A percentile compares a stretch with the other conserved stretches of the same genome.
Evolutionary conservation across 2,113 vertebrate species (phyloP).

Genomic region (Siniperca knerii): DNA sequence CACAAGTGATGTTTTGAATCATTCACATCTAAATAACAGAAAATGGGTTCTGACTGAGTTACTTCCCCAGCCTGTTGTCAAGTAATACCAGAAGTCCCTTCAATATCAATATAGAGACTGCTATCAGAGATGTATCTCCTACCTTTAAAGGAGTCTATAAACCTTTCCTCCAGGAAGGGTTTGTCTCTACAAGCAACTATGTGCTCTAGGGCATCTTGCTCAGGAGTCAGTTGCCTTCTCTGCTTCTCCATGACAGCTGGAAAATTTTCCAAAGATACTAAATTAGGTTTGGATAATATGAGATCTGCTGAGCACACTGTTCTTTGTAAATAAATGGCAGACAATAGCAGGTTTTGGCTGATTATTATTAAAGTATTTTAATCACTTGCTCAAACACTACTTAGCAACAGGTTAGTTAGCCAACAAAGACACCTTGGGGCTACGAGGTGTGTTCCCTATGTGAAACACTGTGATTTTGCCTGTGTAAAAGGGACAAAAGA

Average conservation of each 20-base stretch:
- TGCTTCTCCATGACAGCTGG: constrained; percentile 39
- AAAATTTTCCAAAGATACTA: background rate
- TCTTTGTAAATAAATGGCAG: background rate
- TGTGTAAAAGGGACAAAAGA: background rate
- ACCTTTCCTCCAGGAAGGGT: constrained; percentile 32
- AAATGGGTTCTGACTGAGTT: background rate
- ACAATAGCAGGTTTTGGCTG: background rate
- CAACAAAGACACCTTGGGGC: background rate
- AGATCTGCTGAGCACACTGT: background rate
- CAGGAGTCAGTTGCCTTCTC: background rate
- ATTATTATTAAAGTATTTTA: background rate
- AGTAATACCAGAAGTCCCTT: background rate
- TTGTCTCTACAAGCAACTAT: constrained; percentile 53
- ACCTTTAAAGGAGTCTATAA: constrained; percentile 60
- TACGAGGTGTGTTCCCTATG: background rate
- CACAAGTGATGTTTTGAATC: background rate
- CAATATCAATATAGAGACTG: background rate
- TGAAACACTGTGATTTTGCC: background rate
- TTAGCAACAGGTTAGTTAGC: background rate
- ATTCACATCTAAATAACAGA: background rate
- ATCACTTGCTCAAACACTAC: background rate
- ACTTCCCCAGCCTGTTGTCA: background rate
- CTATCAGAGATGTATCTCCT: background rate
- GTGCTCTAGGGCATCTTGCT: constrained; percentile 53
- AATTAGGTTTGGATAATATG: background rate